A percentile compares a stretch with the other conserved stretches of the same genome.
Evolutionary conservation across 2,113 vertebrate genomes (phyloP).

Genomic region (Cynoglossus semilaevis): DNA sequence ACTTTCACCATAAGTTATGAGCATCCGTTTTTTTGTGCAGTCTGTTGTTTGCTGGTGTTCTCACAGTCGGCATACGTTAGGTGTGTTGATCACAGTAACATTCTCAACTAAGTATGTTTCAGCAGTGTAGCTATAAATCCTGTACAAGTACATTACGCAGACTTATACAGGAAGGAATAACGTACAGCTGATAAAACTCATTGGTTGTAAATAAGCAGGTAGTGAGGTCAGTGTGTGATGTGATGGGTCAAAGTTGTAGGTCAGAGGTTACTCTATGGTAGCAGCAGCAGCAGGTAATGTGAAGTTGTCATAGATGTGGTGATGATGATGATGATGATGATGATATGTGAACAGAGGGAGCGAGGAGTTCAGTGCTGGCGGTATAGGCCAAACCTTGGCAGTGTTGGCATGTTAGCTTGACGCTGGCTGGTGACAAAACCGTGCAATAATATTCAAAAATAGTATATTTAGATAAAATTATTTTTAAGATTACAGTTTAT

Average conservation of each 20-base stretch:
- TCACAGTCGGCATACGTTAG: too few species aligned
- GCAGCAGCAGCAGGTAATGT: conserved; percentile 26
- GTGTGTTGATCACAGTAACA: too few species aligned
- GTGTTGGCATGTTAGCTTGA: conserved; percentile 26
- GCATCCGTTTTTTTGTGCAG: too few species aligned
- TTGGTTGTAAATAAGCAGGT: conserved; percentile 26
- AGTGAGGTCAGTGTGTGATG: conserved; percentile 8
- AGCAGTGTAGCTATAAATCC: too few species aligned
- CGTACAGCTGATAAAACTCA: neutral
- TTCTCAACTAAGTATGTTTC: too few species aligned
- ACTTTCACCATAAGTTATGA: too few species aligned
- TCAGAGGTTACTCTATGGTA: conserved; percentile 9
- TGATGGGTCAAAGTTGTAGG: conserved; percentile 7
- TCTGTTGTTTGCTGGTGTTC: too few species aligned
- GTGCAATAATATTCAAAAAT: conserved; percentile 41
- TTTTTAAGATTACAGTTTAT: neutral
- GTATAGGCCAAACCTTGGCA: conserved; percentile 1
- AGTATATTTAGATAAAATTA: conserved; percentile 7
- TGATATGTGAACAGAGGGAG: conserved; percentile 10
- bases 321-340: conserved; percentile 22
- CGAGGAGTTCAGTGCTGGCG: conserved; percentile 6
- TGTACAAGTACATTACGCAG: too few species aligned
- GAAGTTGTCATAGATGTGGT: conserved; percentile 35
- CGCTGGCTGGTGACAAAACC: conserved; percentile 10
- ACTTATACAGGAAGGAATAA: too few species aligned